These are phyloP conservation scores for Chironomus tentans DNA, from an alignment of 2,888 invertebrate genomes.

Conservation along the genomic window DNA sequence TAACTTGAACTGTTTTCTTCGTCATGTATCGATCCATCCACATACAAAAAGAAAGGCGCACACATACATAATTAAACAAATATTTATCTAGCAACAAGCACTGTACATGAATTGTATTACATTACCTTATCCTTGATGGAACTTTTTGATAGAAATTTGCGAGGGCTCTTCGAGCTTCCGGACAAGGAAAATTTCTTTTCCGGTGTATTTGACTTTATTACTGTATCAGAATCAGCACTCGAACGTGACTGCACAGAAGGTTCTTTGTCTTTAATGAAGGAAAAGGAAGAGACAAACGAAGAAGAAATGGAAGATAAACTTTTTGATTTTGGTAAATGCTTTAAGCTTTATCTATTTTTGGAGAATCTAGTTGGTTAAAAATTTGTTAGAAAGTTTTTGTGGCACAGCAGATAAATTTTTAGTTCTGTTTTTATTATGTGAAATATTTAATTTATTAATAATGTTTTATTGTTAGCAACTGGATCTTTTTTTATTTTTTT, in stretches of 20 bases:
- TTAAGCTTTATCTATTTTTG: no score
- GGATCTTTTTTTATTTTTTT: no score
- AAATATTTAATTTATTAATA: no score
- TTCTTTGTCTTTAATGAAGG: neutral
- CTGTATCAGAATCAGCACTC: slow-evolving; percentile 10
- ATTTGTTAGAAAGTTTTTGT: no score
- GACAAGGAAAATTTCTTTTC: neutral
- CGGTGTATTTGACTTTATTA: neutral
- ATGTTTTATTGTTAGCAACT: no score
- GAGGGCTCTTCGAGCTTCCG: neutral
- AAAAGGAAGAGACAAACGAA: no score
- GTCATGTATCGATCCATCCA: no score
- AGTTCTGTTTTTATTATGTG: no score
- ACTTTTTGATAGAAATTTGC: neutral
- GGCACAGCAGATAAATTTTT: no score
- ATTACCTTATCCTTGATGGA: neutral
- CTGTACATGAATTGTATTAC: neutral
- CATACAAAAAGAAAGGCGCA: neutral
- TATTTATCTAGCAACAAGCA: neutral
- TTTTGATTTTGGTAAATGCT: neutral
- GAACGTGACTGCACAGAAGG: neutral
- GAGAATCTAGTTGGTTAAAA: no score
- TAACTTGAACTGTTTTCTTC: no score
- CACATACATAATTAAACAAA: neutral
- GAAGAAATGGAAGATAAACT: neutral